A percentile compares a stretch with the other conserved stretches of the same genome.
Conservation (phyloP, 2,113 vertebrate genomes). For the Ibidorhyncha struthersii region DNA sequence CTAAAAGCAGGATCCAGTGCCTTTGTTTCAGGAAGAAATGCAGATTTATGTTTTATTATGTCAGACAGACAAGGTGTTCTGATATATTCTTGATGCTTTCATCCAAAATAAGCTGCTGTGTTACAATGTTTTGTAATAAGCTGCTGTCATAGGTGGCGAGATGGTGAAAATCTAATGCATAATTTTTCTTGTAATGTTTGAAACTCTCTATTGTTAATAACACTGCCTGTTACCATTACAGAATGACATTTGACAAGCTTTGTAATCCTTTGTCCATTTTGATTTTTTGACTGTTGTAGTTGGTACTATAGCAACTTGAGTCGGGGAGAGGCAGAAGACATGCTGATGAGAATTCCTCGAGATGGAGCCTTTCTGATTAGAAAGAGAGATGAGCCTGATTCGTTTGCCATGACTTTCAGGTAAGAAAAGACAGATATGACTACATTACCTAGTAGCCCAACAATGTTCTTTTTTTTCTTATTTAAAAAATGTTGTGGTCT, state of each 20-base stretch:
- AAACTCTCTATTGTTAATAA: neutral
- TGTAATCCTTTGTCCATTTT: neutral
- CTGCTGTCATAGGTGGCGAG: neutral
- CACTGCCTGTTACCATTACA: accelerated
- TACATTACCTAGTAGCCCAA: neutral
- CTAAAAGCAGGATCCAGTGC: neutral
- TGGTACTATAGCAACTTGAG: conserved; percentile 96
- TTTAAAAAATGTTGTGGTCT: neutral
- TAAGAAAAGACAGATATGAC: conserved; percentile 17
- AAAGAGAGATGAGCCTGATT: conserved; percentile 86
- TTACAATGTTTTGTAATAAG: neutral
- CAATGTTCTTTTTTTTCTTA: neutral
- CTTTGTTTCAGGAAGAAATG: neutral
- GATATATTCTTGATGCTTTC: neutral
- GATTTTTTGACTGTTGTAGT: conserved; percentile 63
- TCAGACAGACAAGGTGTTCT: neutral
- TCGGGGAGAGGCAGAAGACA: conserved; percentile 93
- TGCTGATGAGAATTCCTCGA: conserved; percentile 91
- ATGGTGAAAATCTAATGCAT: neutral
- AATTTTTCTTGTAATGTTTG: neutral
- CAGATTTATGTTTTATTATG: neutral
- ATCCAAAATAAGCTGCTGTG: neutral
- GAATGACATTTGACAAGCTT: neutral
- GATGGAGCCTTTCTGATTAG: conserved; percentile 97
- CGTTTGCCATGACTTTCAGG: conserved; percentile 97